Conservation (phyloP, 92 coral and sea anemone genomes). For the Heliopora coerulea region DNA sequence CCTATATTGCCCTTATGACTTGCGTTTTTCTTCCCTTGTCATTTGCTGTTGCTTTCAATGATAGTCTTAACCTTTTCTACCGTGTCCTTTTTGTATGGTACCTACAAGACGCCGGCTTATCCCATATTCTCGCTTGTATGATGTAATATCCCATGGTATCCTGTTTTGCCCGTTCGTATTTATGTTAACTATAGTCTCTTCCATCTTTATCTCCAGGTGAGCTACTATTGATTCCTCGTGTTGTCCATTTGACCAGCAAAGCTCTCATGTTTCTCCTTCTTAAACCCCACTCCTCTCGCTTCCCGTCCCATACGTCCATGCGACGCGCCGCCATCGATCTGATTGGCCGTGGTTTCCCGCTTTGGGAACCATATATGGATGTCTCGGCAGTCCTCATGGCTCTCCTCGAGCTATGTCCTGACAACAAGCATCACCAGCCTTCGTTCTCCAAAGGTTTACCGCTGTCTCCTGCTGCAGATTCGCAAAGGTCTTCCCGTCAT, state of each 20-base stretch:
- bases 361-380: slow-evolving; percentile 99
- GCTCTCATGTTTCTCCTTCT: slow-evolving; percentile 92
- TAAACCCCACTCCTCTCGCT: slow-evolving; percentile 65
- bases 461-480: slow-evolving; percentile 95
- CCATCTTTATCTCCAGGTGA: slow-evolving; percentile 62
- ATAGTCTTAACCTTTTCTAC: too few relatives aligned
- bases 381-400: slow-evolving; percentile 96
- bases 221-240: slow-evolving; percentile 71
- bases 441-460: slow-evolving; percentile 91
- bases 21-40: too few relatives aligned
- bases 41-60: too few relatives aligned
- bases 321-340: slow-evolving; percentile 95
- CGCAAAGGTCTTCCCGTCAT: slow-evolving; percentile 94
- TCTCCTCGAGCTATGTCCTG: slow-evolving; percentile 88
- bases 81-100: too few relatives aligned
- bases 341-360: slow-evolving; percentile 97
- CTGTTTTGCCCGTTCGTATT: neutral
- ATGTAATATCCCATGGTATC: neutral
- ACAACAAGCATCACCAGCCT: slow-evolving; percentile 77
- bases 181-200: too few relatives aligned
- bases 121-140: too few relatives aligned
- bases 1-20: too few relatives aligned
- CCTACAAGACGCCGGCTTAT: too few relatives aligned
- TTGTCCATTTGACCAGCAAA: slow-evolving; percentile 92
- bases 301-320: slow-evolving; percentile 87